Percentiles rank a stretch among this genome's conserved stretches.
These are phyloP conservation scores for Amniataba percoides DNA, from an alignment of 2,797 vertebrate species.

Conservation along the genomic window DNA sequence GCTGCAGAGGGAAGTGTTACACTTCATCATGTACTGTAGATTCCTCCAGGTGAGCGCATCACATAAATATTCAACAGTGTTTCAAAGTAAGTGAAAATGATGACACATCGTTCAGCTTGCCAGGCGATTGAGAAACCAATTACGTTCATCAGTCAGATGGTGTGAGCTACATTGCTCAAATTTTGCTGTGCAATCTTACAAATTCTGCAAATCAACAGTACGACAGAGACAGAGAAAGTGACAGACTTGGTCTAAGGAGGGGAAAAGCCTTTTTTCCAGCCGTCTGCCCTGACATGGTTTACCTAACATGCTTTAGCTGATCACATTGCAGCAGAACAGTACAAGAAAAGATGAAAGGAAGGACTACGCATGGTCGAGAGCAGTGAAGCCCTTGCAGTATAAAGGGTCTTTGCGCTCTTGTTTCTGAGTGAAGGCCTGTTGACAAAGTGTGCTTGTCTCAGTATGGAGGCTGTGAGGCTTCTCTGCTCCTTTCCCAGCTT, in stretches of 20 bases:
- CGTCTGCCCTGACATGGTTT: conserved; percentile 54
- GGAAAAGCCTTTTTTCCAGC: conserved; percentile 56
- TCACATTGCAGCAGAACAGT: conserved; percentile 65
- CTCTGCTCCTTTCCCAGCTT: not conserved
- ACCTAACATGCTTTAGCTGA: conserved; percentile 64
- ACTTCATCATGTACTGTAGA: not conserved
- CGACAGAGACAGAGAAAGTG: conserved; percentile 23
- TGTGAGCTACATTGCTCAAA: conserved; percentile 1
- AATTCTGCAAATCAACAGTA: conserved; percentile 21
- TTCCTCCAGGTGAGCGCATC: not conserved
- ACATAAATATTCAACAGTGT: not conserved
- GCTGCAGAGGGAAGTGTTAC: not conserved
- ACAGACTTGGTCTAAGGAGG: conserved; percentile 28
- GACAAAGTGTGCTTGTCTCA: conserved; percentile 32
- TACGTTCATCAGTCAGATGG: conserved; percentile 5
- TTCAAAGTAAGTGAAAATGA: not conserved
- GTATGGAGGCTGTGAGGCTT: conserved; percentile 13
- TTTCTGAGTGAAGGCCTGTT: conserved; percentile 36
- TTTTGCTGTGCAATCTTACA: conserved; percentile 5
- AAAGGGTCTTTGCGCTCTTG: conserved; percentile 10
- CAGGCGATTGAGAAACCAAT: not conserved
- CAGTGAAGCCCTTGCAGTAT: not conserved
- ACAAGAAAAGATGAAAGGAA: conserved; percentile 48
- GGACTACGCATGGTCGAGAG: conserved; percentile 6
- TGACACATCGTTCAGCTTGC: not conserved